phyloP scores from a whole-genome alignment of 2,113 vertebrate genomes.

The Bos javanicus region DNA sequence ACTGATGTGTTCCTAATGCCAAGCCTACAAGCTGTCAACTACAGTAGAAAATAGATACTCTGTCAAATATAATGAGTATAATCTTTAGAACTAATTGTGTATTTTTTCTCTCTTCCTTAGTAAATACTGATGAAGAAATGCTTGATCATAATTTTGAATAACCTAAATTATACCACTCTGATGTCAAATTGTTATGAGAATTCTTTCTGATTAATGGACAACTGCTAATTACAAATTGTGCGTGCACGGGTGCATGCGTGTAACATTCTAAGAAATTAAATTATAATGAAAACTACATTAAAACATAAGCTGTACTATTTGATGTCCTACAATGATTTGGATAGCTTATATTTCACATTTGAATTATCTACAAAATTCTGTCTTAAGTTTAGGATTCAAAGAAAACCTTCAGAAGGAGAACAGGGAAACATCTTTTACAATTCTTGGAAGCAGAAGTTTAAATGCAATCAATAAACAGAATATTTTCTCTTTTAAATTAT shows the following conservation, averaged over 20 bases:
- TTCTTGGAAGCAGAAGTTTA: background rate
- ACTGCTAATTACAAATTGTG: background rate
- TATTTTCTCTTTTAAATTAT: background rate
- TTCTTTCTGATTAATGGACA: background rate
- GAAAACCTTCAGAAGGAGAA: background rate
- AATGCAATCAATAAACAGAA: background rate
- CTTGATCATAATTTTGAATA: background rate
- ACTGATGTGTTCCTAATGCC: background rate
- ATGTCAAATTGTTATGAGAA: background rate
- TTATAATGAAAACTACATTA: background rate
- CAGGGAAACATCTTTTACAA: background rate
- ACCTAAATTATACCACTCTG: background rate
- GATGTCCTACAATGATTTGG: background rate
- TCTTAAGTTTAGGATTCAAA: background rate
- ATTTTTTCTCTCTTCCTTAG: background rate
- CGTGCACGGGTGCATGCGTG: rapidly evolving
- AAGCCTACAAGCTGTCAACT: background rate
- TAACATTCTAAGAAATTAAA: background rate
- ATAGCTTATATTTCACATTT: background rate
- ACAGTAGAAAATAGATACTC: background rate
- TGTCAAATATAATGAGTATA: background rate
- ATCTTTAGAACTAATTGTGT: background rate
- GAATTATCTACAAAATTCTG: background rate
- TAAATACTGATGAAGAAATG: slow-evolving; percentile 9
- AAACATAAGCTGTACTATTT: background rate